Conservation (phyloP, 2,888 invertebrate genomes). For the Eubasilissa splendida region DNA sequence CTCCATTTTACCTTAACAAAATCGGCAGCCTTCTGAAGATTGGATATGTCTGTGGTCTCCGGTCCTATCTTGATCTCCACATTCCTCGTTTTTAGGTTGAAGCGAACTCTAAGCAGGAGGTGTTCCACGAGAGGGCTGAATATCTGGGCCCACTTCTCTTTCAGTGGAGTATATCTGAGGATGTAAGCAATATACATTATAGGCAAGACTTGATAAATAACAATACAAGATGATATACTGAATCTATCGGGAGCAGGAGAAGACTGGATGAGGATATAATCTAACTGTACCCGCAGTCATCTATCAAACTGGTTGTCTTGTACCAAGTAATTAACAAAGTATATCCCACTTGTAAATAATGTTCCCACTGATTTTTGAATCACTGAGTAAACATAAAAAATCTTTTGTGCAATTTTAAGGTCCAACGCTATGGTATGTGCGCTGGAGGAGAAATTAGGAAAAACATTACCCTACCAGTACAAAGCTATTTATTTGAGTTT, state of each 20-base stretch:
- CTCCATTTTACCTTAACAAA: conserved; percentile 82
- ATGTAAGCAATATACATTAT: neutral
- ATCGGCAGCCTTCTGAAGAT: conserved; percentile 97
- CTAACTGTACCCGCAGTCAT: no score
- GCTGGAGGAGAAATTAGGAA: no score
- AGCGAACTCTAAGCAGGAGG: conserved; percentile 92
- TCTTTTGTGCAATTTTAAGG: no score
- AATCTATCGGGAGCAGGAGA: neutral
- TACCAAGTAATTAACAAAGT: no score
- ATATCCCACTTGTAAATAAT: no score
- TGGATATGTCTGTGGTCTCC: conserved; percentile 88
- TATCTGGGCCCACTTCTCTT: conserved; percentile 97
- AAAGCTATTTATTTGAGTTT: no score
- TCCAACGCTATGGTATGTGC: no score
- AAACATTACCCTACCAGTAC: no score
- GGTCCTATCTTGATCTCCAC: conserved; percentile 87
- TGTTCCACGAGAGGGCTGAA: conserved; percentile 97
- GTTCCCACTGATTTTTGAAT: no score
- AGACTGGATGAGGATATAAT: no score
- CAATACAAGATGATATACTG: neutral
- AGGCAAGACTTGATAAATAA: neutral
- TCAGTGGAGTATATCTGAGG: conserved; percentile 89
- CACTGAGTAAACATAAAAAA: no score
- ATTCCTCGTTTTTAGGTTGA: conserved; percentile 91
- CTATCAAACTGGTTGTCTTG: no score